phyloP scores from a whole-genome alignment of 2,888 invertebrate genomes.

The Petrolisthes cinctipes region DNA sequence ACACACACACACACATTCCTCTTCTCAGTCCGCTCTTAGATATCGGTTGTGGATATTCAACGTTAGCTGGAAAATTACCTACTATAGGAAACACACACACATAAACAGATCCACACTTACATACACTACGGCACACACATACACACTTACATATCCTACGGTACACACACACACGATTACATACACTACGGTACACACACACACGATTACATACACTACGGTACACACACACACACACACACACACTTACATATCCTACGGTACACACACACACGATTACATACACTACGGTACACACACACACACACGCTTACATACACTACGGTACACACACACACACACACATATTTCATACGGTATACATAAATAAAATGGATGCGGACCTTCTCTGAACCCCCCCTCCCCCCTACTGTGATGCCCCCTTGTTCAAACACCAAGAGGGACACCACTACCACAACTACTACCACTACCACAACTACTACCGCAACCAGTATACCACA shows the following conservation, averaged over 20 bases:
- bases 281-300: too few relatives aligned
- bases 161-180: neutral
- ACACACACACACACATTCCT: neutral
- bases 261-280: neutral
- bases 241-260: conserved; percentile 21
- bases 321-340: neutral
- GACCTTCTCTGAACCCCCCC: too few relatives aligned
- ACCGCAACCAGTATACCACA: too few relatives aligned
- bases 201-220: too few relatives aligned
- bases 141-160: neutral
- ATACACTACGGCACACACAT: neutral
- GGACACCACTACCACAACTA: too few relatives aligned
- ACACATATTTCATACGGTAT: too few relatives aligned
- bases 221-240: conserved; percentile 26
- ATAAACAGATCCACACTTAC: conserved; percentile 21
- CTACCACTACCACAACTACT: too few relatives aligned
- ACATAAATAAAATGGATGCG: too few relatives aligned
- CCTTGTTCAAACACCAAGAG: too few relatives aligned
- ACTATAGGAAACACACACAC: conserved; percentile 24
- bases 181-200: neutral
- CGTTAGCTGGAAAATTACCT: too few relatives aligned
- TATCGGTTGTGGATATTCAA: too few relatives aligned
- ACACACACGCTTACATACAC: neutral
- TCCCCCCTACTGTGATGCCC: too few relatives aligned
- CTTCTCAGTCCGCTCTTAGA: neutral